A percentile compares a stretch with the other conserved stretches of the same genome.
These are phyloP conservation scores for Aphelocoma californica DNA, from an alignment of 2,797 vertebrate genomes.

Conservation along the genomic window DNA sequence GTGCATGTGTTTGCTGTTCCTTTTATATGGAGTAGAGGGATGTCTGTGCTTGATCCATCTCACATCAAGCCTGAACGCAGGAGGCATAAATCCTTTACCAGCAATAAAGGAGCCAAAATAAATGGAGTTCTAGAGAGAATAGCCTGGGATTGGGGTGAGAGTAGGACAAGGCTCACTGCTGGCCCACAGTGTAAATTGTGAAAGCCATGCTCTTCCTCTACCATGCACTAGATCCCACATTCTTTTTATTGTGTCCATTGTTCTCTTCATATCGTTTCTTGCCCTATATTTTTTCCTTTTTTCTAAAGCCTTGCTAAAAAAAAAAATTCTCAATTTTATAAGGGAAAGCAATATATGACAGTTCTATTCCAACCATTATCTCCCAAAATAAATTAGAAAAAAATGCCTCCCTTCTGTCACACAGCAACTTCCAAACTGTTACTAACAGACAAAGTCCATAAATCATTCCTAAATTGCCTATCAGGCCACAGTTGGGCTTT, in stretches of 20 bases:
- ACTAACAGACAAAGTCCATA: slow-evolving; percentile 51
- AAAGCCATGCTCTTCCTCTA: not conserved
- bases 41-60: not conserved
- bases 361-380: not conserved
- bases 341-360: slow-evolving; percentile 3
- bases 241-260: not conserved
- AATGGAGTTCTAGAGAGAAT: not conserved
- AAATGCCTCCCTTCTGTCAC: slow-evolving; percentile 38
- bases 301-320: not conserved
- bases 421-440: slow-evolving; percentile 19
- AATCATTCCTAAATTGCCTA: slow-evolving; percentile 72
- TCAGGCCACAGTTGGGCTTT: slow-evolving; percentile 43
- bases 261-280: not conserved
- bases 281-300: not conserved
- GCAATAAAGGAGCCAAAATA: not conserved
- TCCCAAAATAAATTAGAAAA: slow-evolving; percentile 28
- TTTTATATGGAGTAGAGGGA: not conserved
- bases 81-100: not conserved
- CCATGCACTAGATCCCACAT: not conserved
- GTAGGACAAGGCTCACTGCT: not conserved
- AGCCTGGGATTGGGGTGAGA: not conserved
- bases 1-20: not conserved
- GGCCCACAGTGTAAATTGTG: not conserved
- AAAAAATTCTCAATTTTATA: not conserved
- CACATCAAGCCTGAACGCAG: not conserved